Evolutionary conservation across 2,797 vertebrate species (phyloP).

Genomic region (Hippoglossus hippoglossus): DNA sequence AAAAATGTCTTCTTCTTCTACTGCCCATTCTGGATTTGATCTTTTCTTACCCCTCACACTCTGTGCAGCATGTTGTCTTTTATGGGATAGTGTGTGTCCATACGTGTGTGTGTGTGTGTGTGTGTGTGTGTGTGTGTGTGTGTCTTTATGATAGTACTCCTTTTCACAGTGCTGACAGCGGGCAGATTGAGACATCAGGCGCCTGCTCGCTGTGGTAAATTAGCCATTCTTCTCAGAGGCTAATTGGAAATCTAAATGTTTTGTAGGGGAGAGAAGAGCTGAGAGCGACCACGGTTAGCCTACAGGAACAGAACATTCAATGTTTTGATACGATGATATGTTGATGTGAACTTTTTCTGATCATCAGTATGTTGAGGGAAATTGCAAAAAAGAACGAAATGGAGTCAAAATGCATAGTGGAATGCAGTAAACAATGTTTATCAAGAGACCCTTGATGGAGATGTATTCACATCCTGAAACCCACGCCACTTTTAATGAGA

Average conservation of each 20-base stretch:
- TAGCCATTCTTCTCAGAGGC: constrained; percentile 91
- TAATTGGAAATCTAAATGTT: constrained; percentile 98
- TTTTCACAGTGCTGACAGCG: constrained; percentile 93
- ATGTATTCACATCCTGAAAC: constrained; percentile 54
- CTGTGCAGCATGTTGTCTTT: constrained; percentile 45
- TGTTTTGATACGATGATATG: constrained; percentile 33
- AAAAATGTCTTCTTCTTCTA: constrained; percentile 30
- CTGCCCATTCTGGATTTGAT: constrained; percentile 31
- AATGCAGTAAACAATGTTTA: constrained; percentile 39
- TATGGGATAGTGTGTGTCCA: constrained; percentile 68
- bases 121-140: constrained; percentile 63
- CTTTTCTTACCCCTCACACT: constrained; percentile 41
- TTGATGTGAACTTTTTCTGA: constrained; percentile 27
- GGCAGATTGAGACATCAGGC: constrained; percentile 97
- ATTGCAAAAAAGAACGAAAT: constrained; percentile 32
- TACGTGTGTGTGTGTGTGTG: constrained; percentile 51
- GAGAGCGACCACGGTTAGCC: constrained; percentile 52
- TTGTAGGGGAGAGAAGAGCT: constrained; percentile 77
- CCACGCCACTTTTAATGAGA: constrained; percentile 76
- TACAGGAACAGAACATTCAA: constrained; percentile 38
- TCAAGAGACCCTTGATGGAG: constrained; percentile 37
- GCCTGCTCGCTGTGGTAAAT: constrained; percentile 90
- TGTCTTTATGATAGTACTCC: constrained; percentile 83
- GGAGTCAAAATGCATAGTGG: constrained; percentile 9
- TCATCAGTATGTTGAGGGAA: constrained; percentile 18